Percentiles rank a stretch among this genome's conserved stretches.
These are phyloP conservation scores for Phortica variegata DNA, from an alignment of 1,140 invertebrate species.

Conservation along the genomic window DNA sequence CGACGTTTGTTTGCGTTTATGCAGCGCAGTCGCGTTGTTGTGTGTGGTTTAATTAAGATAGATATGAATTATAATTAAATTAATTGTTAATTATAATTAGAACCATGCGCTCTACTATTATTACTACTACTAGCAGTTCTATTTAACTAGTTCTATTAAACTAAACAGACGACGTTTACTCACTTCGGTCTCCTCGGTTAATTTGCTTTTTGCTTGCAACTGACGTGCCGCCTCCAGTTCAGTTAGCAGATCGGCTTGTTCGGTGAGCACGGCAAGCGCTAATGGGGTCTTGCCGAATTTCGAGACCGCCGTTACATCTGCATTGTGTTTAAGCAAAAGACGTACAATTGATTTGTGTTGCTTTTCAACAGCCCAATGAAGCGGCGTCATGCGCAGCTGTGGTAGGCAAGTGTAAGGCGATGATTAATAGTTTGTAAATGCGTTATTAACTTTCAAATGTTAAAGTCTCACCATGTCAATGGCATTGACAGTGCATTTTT, in stretches of 20 bases:
- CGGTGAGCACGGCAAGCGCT: constrained; percentile 65
- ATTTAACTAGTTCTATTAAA: not conserved
- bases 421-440: not conserved
- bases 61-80: not conserved
- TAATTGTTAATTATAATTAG: not conserved
- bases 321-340: constrained; percentile 71
- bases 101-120: no score
- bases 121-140: not conserved
- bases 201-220: constrained; percentile 36
- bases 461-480: constrained; percentile 79
- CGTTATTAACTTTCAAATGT: constrained; percentile 13
- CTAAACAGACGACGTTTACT: constrained; percentile 13
- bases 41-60: not conserved
- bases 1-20: not conserved
- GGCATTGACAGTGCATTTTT: constrained; percentile 75
- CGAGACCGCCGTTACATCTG: constrained; percentile 67
- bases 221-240: constrained; percentile 46
- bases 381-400: constrained; percentile 86
- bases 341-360: constrained; percentile 72
- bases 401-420: not conserved
- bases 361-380: constrained; percentile 92
- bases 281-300: constrained; percentile 85
- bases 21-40: not conserved
- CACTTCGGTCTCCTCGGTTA: constrained; percentile 47
- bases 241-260: constrained; percentile 45